Conservation (phyloP, 2,888 invertebrate species). For the Drosophila formosana region DNA sequence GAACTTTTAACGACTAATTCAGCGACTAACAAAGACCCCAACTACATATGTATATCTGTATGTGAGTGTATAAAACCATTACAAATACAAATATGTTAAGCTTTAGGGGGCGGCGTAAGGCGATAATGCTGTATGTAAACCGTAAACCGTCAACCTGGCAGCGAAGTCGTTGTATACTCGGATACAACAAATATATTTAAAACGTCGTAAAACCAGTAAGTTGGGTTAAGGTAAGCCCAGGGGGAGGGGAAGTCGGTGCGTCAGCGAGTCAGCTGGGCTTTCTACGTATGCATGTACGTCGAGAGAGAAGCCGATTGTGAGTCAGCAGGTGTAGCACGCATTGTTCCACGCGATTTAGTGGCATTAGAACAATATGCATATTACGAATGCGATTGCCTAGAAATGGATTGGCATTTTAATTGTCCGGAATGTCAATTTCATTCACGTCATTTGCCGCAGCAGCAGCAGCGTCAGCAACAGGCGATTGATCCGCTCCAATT, state of each 20-base stretch:
- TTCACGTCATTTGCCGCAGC: neutral
- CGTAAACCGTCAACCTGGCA: neutral
- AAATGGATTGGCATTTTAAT: conserved; percentile 17
- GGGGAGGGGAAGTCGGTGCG: neutral
- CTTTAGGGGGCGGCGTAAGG: neutral
- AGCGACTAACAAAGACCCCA: conserved; percentile 8
- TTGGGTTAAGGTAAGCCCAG: neutral
- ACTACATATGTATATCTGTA: neutral
- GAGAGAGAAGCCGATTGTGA: conserved; percentile 17
- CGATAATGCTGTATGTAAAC: neutral
- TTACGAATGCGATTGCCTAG: conserved; percentile 21
- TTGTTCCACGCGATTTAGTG: conserved; percentile 10
- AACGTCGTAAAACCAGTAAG: neutral
- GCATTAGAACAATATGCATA: conserved; percentile 15
- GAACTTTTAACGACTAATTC: conserved; percentile 7
- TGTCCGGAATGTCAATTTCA: conserved; percentile 6
- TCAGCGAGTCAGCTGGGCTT: conserved; percentile 30
- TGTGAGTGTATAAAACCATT: neutral
- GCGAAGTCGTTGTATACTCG: neutral
- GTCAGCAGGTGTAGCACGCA: conserved; percentile 35
- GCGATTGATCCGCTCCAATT: conserved; percentile 58
- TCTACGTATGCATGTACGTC: neutral
- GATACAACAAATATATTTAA: conserved; percentile 1
- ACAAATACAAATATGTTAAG: neutral
- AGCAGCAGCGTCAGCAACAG: neutral